Base-by-base conservation (phyloP, 1,140 invertebrate species). In the Coboldia fuscipes region DNA sequence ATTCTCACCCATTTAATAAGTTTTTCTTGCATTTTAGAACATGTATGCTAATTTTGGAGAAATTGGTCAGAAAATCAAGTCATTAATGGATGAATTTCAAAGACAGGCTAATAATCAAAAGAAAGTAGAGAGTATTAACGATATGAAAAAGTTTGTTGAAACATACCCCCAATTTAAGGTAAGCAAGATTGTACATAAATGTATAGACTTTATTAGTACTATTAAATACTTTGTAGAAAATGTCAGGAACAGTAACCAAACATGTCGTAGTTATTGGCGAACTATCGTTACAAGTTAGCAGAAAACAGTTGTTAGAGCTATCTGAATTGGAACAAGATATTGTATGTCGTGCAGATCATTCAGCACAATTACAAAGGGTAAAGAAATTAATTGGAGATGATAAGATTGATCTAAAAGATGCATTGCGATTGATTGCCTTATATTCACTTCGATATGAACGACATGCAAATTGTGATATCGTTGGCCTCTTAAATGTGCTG, bases 141-240 rank as follows among this genome's bases (percentile, higher is more conserved):
- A 98, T 53, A 97, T 98, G 92, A 98, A 98, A 63, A 78, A 76
- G 45, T 99, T 99, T 63, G 84, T 98, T 9, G 94, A 98, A 52
- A 81, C 81, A 12, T 99, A 98, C 68, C 94, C 94, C 0, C 75
- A 97, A 42, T 98, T 98, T 51, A 97, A 96, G 59, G 66, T 68
- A 45, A 44, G 19, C 24, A 18, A 15, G 18, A 38, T 40, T 35
- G 27, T 27, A 17, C n/a, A 33, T 6, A 23, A 7, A 23, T 23
- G 22, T 12, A 6, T 23, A 23, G 6, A 12, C 12, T 23, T 23
- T 6, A 23, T 23, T 23, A 7, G 22, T 7, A 23, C 22, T 6
- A 23, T 23, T 23, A 12, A 23, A 31, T 20, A 22, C 29, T 37
- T 50, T 47, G 39, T 62, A 79, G 64, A 97, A 97, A 74, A 89